Evolutionary conservation across 2,888 invertebrate species (phyloP), one percentile per base, ranked within the genome.

Genomic region (Pheosia tremula): DNA sequence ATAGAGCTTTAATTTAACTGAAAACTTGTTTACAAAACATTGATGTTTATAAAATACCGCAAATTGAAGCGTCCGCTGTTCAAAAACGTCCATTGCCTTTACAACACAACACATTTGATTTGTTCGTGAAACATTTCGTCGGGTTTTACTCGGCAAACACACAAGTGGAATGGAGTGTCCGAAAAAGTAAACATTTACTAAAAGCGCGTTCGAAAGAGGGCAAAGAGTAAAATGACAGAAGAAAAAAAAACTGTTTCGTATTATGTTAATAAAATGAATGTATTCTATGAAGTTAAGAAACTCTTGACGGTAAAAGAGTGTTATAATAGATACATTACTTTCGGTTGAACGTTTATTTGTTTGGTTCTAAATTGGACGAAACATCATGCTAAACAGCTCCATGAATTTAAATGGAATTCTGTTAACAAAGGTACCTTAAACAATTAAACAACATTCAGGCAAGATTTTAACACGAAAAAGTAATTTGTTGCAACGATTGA

Each of bases 171-270:
- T 43, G 49, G 49, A 54, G 58, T 59, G 61, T 71, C 64, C 67
- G 57, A 71, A 66, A 68, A 64, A 66, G 69, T 66, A 71, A 66
- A 66, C 69, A 66, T 57, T 59, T n/a, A 56, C 68, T 66, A 24
- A 56, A 60, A 58, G 37, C 57, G 45, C 24, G 38, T 56, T 52
- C 11, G 41, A 37, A 47, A 45, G n/a, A 52, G 57, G 36, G 13
- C 47, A 49, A 54, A 61, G 67, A 60, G 59, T 62, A 41, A 58
- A 4, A 41, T 56, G 56, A 41, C n/a, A 24, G 38, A n/a, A n/a
- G 4, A 9, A 6, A 38, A 6, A 6, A 6, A 38, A 54, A n/a
- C 6, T n/a, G 37, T 38, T n/a, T 37, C 38, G 13, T 3, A 4
- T 53, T 8, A 53, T 8, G 53, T 37, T 36, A 53, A 56, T 13